A percentile compares a stretch with the other conserved stretches of the same genome.
Evolutionary conservation across 2,113 vertebrate genomes (phyloP).

Genomic region (Ptilonorhynchus violaceus): DNA sequence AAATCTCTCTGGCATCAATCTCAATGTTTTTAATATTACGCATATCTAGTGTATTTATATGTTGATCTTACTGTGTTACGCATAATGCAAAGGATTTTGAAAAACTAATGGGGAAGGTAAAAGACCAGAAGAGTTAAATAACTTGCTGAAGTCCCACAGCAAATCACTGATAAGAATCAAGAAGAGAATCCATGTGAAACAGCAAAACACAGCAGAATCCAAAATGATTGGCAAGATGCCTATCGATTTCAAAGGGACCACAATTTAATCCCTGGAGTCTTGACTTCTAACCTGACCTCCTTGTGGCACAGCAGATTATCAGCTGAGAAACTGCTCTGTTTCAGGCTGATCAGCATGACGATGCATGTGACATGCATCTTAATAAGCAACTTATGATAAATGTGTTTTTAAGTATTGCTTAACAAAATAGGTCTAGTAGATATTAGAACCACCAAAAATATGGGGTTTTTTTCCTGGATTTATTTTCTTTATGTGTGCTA

Average conservation of each 20-base stretch:
- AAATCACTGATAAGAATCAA: not conserved
- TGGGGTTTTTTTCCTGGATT: not conserved
- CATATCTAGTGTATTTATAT: not conserved
- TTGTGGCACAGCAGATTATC: conserved; percentile 5
- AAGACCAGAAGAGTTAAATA: not conserved
- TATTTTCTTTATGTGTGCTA: not conserved
- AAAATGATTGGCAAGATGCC: not conserved
- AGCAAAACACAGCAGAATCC: not conserved
- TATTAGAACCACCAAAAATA: not conserved
- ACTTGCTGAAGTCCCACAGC: not conserved
- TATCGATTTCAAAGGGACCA: conserved; percentile 24
- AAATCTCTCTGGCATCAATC: no score
- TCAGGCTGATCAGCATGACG: not conserved
- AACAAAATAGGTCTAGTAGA: not conserved
- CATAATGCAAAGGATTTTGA: fast-evolving
- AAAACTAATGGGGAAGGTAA: not conserved
- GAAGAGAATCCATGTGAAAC: not conserved
- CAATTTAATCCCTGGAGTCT: not conserved
- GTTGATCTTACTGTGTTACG: not conserved
- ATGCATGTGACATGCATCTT: not conserved
- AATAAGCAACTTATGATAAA: not conserved
- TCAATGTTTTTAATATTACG: not conserved
- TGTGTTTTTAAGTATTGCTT: not conserved
- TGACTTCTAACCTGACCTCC: conserved; percentile 30
- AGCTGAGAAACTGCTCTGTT: not conserved